phyloP scores from a whole-genome alignment of 2,888 invertebrate species.

The Lasioglossum malachurum region DNA sequence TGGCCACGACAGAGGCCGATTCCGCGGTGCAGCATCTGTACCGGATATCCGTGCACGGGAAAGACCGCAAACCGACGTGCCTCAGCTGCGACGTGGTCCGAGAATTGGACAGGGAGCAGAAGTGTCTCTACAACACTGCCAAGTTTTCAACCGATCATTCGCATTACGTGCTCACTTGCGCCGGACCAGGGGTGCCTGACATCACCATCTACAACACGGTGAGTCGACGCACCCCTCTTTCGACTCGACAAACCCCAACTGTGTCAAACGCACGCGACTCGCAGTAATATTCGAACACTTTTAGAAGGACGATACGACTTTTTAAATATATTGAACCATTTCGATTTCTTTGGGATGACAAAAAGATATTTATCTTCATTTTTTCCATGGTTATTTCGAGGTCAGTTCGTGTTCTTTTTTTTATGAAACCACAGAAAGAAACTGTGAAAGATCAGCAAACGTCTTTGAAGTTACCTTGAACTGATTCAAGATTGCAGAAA shows the following conservation, averaged over 20 bases:
- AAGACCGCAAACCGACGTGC: conserved; percentile 86
- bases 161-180: conserved; percentile 91
- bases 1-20: conserved; percentile 91
- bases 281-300: no score
- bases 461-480: no score
- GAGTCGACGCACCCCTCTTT: conserved; percentile 67
- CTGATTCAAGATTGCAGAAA: no score
- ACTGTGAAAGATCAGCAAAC: no score
- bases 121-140: conserved; percentile 89
- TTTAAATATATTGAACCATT: no score
- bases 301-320: no score
- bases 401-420: no score
- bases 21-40: conserved; percentile 94
- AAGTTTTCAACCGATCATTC: conserved; percentile 89
- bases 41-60: conserved; percentile 87
- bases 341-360: no score
- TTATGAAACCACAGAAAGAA: no score
- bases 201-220: conserved; percentile 88
- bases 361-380: no score
- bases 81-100: conserved; percentile 90
- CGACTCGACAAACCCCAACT: background rate
- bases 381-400: no score
- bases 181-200: conserved; percentile 94
- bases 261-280: background rate
- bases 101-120: conserved; percentile 84